These are phyloP conservation scores for Armadillidium nasatum DNA, from an alignment of 1,140 invertebrate species.

Conservation along the genomic window DNA sequence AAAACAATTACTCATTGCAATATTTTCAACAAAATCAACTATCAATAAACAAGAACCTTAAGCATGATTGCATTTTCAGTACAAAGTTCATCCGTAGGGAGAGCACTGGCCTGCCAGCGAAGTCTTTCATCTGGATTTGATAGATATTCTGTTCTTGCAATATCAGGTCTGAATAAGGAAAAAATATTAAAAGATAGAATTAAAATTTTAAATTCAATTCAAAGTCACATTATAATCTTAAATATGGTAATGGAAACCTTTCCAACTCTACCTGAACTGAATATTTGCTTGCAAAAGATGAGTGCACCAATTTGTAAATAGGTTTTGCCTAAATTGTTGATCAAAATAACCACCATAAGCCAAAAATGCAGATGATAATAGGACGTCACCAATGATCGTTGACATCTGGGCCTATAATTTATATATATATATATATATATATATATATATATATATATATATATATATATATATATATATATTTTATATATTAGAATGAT, in stretches of 20 bases:
- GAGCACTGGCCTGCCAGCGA: slow-evolving; percentile 93
- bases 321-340: slow-evolving; percentile 88
- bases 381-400: slow-evolving; percentile 95
- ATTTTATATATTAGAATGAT: too few species aligned
- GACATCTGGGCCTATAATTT: slow-evolving; percentile 84
- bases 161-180: slow-evolving; percentile 58
- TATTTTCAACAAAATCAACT: background rate
- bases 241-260: too few species aligned
- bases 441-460: too few species aligned
- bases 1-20: too few species aligned
- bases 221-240: too few species aligned
- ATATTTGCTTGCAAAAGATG: slow-evolving; percentile 86
- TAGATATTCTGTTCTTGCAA: slow-evolving; percentile 96
- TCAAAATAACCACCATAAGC: slow-evolving; percentile 99
- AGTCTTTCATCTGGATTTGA: slow-evolving; percentile 96
- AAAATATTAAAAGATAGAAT: too few species aligned
- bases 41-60: slow-evolving; percentile 56
- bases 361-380: slow-evolving; percentile 89
- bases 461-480: too few species aligned
- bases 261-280: slow-evolving; percentile 62
- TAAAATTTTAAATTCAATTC: too few species aligned
- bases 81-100: slow-evolving; percentile 95
- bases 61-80: slow-evolving; percentile 99
- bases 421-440: too few species aligned
- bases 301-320: slow-evolving; percentile 91